Percentiles rank a stretch among this genome's conserved stretches.
Conservation (phyloP, 2,113 vertebrate species). For the Lycaon pictus region DNA sequence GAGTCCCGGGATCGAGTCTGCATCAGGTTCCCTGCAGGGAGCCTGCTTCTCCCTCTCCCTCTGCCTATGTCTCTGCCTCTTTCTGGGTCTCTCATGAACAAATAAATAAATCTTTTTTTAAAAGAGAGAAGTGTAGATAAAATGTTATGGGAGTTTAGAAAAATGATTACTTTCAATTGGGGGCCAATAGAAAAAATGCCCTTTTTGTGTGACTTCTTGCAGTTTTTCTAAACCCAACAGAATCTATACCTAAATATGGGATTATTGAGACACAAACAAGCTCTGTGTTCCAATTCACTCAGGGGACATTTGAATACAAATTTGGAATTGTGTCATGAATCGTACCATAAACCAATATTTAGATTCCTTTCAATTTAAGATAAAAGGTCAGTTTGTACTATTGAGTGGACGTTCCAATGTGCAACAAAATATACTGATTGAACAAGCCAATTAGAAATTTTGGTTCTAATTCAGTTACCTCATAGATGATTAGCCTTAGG, state of each 20-base stretch:
- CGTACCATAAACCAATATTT: background rate
- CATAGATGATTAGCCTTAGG: background rate
- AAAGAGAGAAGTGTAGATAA: background rate
- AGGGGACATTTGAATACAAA: background rate
- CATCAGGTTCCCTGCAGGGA: too few species aligned
- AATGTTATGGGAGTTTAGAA: background rate
- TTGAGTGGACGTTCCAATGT: background rate
- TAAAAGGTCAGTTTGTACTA: background rate
- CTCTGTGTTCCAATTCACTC: background rate
- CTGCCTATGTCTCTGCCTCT: too few species aligned
- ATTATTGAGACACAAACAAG: background rate
- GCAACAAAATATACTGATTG: background rate
- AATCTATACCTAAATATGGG: background rate
- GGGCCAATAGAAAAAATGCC: background rate
- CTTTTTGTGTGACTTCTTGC: background rate
- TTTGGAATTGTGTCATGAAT: background rate
- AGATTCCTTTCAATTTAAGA: background rate
- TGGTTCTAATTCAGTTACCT: slow-evolving; percentile 15
- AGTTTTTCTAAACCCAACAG: background rate
- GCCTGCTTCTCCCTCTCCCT: too few species aligned
- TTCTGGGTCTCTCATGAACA: too few species aligned
- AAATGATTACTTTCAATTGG: background rate
- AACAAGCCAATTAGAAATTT: background rate
- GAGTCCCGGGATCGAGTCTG: too few species aligned
- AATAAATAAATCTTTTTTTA: too few species aligned